Base-by-base conservation (phyloP, 1,140 invertebrate species). In the Zaprionus lachaisei region DNA sequence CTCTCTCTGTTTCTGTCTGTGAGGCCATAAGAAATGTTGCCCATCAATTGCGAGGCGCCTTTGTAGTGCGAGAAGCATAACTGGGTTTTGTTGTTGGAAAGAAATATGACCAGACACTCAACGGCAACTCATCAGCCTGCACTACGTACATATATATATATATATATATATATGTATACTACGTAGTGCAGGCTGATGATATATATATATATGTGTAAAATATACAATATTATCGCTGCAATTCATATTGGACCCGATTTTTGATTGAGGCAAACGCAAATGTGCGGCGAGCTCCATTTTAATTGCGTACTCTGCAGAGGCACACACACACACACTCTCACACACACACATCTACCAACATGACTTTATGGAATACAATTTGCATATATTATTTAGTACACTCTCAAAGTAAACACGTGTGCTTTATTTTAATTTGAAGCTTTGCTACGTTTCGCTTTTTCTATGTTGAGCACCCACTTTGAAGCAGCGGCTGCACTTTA, bases 71-170 rank as follows among this genome's bases (percentile, higher is more conserved):
- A 17, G 41, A 47, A 9, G 41, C n/a, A 47, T 17, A 17, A 17
- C 41, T 9, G 24, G 28, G 41, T 5, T 20, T 17, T 31, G 34
- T 28, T 37, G 56, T 47, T 56, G 64, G 11, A 6, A 31, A 22
- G 61, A 74, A 63, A 69, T 70, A 71, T 58, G 44, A n/a, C n/a
- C 51, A 63, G n/a, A 38, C 68, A 73, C 64, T 77, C 77, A 83
- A 71, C 61, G 66, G 83, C 72, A 80, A 68, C 77, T 83, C 76
- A 77, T 77, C 69, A 77, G 24, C 31, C 28, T 22, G 24, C 47
- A 38, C 41, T 63, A 44, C 24, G 38, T 44, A 51, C 60, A 24
- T 24, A 26, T 20, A 28, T 37, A n/a, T 4, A 31, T 22, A 49
- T 20, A 11, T 60, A 60, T 12, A 31, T 20, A 20, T 22, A 9